Evolutionary conservation across 2,888 invertebrate species (phyloP), one percentile per base, ranked within the genome.

Genomic region (Drosophila nr. perissopoda): DNA sequence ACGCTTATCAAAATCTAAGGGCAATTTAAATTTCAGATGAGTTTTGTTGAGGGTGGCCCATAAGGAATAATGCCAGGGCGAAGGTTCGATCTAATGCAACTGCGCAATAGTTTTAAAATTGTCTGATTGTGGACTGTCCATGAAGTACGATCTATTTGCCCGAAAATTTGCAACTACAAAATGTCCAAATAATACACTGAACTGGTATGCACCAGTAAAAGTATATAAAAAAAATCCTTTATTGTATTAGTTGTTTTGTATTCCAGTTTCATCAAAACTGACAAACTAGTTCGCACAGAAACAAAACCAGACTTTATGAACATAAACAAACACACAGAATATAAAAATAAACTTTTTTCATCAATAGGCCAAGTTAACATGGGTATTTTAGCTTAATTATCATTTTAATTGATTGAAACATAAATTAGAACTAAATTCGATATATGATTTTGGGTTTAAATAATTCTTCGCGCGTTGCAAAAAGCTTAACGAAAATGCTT

Each of bases 1-100:
- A 58, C 46, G 73, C 67, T 48, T 63, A 74, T 65, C 77, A 54
- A 68, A 70, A 71, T 60, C 63, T 63, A 75, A 78, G 85, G 64
- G 63, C 71, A 48, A 88, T 85, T 74, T 88, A 54, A 79, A 87
- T 78, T 85, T 69, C 42, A 74, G 73, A 88, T 78, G 53, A 36
- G 46, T 16, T 18, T 16, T 27, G 42, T n/a, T 29, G 62, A 33
- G 62, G 70, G 62, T 52, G 70, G 54, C 21, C 29, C n/a, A 34
- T 18, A n/a, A 25, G 34, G 18, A 38, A 8, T 27, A 46, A 46
- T 13, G 60, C 16, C 57, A 38, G 34, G 48, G 62, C 54, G 59
- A 49, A 63, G 58, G 58, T 31, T 31, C 42, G 18, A 48, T 38
- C 46, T 40, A 13, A n/a, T 31, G 1, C 18, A 48, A 60, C 42